Evolutionary conservation across 2,113 vertebrate species (phyloP).

Genomic region (Oreochromis aureus): DNA sequence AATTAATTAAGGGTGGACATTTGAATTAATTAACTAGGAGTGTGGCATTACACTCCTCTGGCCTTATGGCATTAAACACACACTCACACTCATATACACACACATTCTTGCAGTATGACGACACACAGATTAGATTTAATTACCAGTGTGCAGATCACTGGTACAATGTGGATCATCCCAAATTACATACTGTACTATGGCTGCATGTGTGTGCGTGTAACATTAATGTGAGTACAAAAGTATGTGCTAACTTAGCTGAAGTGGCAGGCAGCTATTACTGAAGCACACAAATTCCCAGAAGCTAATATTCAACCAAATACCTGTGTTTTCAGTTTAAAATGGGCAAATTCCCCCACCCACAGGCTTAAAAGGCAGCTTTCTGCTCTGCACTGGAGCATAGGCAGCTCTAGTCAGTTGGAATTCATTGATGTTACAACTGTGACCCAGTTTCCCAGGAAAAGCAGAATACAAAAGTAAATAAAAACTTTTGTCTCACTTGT

Average conservation of each 20-base stretch:
- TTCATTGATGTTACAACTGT: not conserved
- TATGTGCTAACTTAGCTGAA: not conserved
- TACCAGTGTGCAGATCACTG: slow-evolving; percentile 43
- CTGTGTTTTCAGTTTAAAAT: not conserved
- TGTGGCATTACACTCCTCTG: slow-evolving; percentile 44
- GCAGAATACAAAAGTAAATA: not conserved
- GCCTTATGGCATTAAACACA: slow-evolving; percentile 53
- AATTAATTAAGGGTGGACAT: slow-evolving; percentile 64
- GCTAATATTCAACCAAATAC: not conserved
- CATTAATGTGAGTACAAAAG: not conserved
- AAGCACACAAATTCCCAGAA: not conserved
- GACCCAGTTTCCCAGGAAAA: not conserved
- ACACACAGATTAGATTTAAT: slow-evolving; percentile 53
- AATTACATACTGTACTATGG: slow-evolving; percentile 40
- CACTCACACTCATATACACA: not conserved
- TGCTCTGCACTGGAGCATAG: not conserved
- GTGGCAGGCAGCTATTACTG: not conserved
- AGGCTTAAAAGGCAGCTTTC: not conserved
- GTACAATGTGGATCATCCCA: slow-evolving; percentile 41
- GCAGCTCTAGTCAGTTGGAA: not conserved
- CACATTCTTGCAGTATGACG: not conserved
- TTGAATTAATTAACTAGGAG: slow-evolving; percentile 62
- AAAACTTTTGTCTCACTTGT: not conserved
- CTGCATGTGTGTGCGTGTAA: not conserved
- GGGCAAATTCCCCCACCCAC: not conserved